Conservation (phyloP, 2,888 invertebrate species). For the Maniola hyperantus region DNA sequence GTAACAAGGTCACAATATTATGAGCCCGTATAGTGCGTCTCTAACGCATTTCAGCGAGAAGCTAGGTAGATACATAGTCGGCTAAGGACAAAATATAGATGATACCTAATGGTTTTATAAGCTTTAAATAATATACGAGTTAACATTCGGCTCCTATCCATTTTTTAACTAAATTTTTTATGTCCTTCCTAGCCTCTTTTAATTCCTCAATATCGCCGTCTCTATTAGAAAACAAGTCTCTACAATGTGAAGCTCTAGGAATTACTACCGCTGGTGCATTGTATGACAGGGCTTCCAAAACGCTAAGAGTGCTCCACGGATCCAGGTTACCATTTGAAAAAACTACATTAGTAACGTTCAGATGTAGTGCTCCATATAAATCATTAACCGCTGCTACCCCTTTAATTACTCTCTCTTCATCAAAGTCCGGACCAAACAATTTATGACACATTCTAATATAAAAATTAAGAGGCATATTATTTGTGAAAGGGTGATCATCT, state of each 20-base stretch:
- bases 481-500: constrained; percentile 81
- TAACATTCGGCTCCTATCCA: constrained; percentile 63
- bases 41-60: too few species aligned
- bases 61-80: too few species aligned
- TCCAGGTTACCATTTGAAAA: constrained; percentile 84
- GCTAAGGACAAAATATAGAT: too few species aligned
- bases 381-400: constrained; percentile 70
- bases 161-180: constrained; percentile 63
- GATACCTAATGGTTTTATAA: too few species aligned
- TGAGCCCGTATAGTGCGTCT: neutral
- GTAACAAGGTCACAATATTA: too few species aligned
- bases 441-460: constrained; percentile 66
- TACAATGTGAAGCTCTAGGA: constrained; percentile 61
- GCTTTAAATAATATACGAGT: constrained; percentile 6
- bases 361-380: constrained; percentile 72
- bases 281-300: constrained; percentile 69
- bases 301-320: constrained; percentile 81
- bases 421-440: constrained; percentile 66
- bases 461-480: constrained; percentile 66
- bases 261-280: constrained; percentile 66
- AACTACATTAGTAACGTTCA: constrained; percentile 79
- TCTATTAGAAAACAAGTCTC: constrained; percentile 59
- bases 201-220: constrained; percentile 59
- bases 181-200: constrained; percentile 59
- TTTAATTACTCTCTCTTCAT: constrained; percentile 58